Percentiles rank a stretch among this genome's conserved stretches.
Evolutionary conservation across 2,888 invertebrate species (phyloP).

Genomic region (Tenthredo scrophulariae): DNA sequence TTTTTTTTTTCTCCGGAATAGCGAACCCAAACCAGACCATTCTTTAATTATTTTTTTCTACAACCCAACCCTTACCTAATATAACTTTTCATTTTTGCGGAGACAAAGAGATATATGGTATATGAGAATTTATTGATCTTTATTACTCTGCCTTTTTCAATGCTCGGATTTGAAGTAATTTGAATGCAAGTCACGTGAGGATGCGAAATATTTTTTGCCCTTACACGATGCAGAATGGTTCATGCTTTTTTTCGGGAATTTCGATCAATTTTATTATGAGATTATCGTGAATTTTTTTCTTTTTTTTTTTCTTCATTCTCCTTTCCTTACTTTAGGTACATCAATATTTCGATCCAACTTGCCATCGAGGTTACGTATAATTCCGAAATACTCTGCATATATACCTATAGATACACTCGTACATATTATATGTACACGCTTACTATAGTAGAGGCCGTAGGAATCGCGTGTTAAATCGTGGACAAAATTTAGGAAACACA

Average conservation of each 20-base stretch:
- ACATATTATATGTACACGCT: neutral
- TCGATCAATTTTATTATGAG: neutral
- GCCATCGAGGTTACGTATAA: neutral
- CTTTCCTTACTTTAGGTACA: neutral
- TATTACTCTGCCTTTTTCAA: neutral
- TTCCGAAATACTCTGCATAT: slow-evolving; percentile 20
- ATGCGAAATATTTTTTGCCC: neutral
- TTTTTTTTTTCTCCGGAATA: neutral
- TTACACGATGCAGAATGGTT: neutral
- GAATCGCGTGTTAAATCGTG: neutral
- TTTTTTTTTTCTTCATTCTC: neutral
- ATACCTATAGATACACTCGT: neutral
- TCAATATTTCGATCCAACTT: neutral
- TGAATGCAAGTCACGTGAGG: neutral
- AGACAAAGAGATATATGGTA: neutral
- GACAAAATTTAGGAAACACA: neutral
- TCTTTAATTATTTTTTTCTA: neutral
- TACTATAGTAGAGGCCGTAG: slow-evolving; percentile 15
- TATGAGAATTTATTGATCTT: neutral
- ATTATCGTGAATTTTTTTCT: neutral
- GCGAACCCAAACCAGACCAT: neutral
- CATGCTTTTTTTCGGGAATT: neutral
- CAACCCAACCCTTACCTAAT: neutral
- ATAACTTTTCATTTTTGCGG: neutral
- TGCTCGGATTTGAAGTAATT: slow-evolving; percentile 4